phyloP scores from a whole-genome alignment of 2,113 vertebrate genomes.

The Candoia aspera region DNA sequence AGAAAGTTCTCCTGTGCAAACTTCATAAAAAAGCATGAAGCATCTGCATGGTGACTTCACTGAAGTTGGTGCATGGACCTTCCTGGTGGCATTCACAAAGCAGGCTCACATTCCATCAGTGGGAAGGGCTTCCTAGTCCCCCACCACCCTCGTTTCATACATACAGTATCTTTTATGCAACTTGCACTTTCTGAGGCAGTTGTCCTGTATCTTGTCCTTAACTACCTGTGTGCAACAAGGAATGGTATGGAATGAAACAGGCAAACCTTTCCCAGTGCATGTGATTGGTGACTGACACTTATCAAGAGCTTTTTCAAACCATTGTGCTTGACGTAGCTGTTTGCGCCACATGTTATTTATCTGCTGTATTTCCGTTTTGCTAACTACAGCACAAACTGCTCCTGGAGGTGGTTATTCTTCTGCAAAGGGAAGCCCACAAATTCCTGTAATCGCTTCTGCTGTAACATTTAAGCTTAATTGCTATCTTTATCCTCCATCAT shows the following conservation, averaged over 20 bases:
- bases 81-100: not conserved
- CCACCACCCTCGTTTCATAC: not conserved
- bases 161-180: not conserved
- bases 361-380: constrained; percentile 10
- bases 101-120: not conserved
- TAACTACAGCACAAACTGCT: constrained; percentile 4
- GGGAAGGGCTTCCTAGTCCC: not conserved
- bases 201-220: not conserved
- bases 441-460: not conserved
- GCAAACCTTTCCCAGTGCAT: not conserved
- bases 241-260: not conserved
- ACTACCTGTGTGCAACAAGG: not conserved
- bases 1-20: not conserved
- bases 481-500: not conserved
- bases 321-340: constrained; percentile 9
- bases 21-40: not conserved
- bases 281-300: not conserved
- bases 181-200: not conserved
- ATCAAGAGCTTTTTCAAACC: constrained; percentile 2
- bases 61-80: no score
- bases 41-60: no score
- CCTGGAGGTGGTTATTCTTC: constrained; percentile 1
- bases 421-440: not conserved
- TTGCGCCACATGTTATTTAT: not conserved
- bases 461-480: constrained; percentile 2